A percentile compares a stretch with the other conserved stretches of the same genome.
Conservation (phyloP, 2,113 vertebrate genomes). For the Hemicordylus capensis region DNA sequence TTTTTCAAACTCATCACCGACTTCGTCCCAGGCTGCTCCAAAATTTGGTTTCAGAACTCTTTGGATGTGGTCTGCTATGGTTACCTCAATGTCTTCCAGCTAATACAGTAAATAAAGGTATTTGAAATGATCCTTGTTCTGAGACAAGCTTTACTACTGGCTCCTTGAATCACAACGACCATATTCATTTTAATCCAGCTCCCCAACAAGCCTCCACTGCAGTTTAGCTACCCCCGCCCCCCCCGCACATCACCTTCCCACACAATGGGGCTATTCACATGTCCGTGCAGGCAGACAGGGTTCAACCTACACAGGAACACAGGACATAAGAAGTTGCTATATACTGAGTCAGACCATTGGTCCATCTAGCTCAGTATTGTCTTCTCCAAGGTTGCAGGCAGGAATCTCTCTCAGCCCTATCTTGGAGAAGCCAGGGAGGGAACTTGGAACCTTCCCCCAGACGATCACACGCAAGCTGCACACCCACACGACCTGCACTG, state of each 20-base stretch:
- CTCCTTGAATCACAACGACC: background rate
- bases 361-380: no score
- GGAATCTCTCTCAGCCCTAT: no score
- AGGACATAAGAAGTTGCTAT: no score
- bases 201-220: background rate
- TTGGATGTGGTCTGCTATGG: conserved; percentile 83
- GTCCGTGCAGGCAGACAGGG: no score
- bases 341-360: no score
- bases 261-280: no score
- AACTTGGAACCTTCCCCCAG: no score
- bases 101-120: conserved; percentile 53
- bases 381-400: no score
- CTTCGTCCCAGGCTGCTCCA: conserved; percentile 84
- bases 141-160: background rate
- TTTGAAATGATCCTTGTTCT: background rate
- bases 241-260: background rate
- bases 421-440: no score
- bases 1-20: conserved; percentile 82
- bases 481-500: no score
- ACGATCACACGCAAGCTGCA: no score
- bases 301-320: no score
- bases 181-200: background rate
- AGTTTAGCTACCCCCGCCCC: background rate
- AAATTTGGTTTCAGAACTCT: conserved; percentile 85
- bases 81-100: conserved; percentile 84